Conservation (phyloP, 1,140 invertebrate species). For the Trissolcus basalis region DNA sequence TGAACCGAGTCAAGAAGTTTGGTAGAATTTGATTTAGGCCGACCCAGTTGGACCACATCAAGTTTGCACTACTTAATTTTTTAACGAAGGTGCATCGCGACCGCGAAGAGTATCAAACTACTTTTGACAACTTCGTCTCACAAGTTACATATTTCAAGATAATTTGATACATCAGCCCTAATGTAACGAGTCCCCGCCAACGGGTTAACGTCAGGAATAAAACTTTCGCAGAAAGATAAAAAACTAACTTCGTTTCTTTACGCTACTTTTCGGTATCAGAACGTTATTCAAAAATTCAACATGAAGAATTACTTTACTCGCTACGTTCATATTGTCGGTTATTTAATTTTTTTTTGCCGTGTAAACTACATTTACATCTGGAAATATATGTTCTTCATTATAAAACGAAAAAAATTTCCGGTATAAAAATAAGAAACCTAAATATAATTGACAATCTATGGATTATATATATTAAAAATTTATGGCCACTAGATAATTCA, state of each 20-base stretch:
- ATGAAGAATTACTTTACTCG: too few relatives aligned
- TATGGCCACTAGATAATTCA: too few relatives aligned
- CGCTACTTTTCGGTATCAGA: slow-evolving; percentile 21
- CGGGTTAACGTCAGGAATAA: slow-evolving; percentile 16
- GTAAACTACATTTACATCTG: too few relatives aligned
- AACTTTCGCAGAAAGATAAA: slow-evolving; percentile 36
- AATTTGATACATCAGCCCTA: slow-evolving; percentile 50
- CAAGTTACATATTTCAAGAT: slow-evolving; percentile 49
- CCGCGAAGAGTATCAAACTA: slow-evolving; percentile 32
- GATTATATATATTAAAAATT: too few relatives aligned
- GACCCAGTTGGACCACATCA: slow-evolving; percentile 1
- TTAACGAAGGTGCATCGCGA: slow-evolving; percentile 32
- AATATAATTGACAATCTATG: too few relatives aligned
- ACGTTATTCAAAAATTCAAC: neutral
- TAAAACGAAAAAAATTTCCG: too few relatives aligned
- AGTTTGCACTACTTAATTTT: slow-evolving; percentile 41
- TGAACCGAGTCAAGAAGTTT: neutral
- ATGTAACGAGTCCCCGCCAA: slow-evolving; percentile 39
- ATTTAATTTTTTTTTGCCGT: too few relatives aligned
- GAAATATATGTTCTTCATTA: too few relatives aligned
- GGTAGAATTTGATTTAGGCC: neutral
- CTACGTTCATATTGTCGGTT: too few relatives aligned
- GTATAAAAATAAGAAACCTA: too few relatives aligned
- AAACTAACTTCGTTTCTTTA: slow-evolving; percentile 28
- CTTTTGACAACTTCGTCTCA: slow-evolving; percentile 36